Conservation (phyloP, 1,140 invertebrate species). For the Hyles euphorbiae region DNA sequence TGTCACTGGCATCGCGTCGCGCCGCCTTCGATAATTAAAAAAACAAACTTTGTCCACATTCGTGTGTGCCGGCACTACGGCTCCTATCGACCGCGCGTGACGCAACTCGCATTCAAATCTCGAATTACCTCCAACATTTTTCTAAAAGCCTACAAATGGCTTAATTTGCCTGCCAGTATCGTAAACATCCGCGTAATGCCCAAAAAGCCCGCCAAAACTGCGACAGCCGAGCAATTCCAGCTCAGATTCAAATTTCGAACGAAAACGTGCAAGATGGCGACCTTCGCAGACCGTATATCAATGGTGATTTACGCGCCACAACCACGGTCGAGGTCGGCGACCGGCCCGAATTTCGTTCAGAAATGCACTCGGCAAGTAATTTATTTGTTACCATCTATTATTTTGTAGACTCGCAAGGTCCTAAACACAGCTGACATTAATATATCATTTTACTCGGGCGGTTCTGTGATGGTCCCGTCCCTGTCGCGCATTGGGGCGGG, state of each 20-base stretch:
- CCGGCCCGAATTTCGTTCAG: conserved; percentile 71
- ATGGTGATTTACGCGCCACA: conserved; percentile 70
- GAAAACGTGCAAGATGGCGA: conserved; percentile 67
- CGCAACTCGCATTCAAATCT: neutral
- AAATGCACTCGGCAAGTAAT: conserved; percentile 71
- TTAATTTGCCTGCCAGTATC: conserved; percentile 8
- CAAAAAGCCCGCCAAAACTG: conserved; percentile 45
- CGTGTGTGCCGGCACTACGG: too few relatives aligned
- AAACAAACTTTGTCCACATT: too few relatives aligned
- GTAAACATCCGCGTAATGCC: conserved; percentile 24
- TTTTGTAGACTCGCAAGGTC: conserved; percentile 74
- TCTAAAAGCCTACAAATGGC: conserved; percentile 8
- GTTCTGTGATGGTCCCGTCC: conserved; percentile 39
- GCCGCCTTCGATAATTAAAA: too few relatives aligned
- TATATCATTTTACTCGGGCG: conserved; percentile 73
- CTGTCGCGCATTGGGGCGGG: conserved; percentile 23
- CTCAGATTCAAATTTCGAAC: conserved; percentile 69
- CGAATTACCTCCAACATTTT: neutral
- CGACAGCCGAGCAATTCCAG: conserved; percentile 51
- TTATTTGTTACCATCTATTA: conserved; percentile 75
- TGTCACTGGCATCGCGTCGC: too few relatives aligned
- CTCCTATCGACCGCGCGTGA: too few relatives aligned
- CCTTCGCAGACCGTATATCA: conserved; percentile 67
- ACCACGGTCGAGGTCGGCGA: conserved; percentile 70
- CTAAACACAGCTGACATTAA: conserved; percentile 74